Conservation (phyloP, 1,140 invertebrate genomes). For the Panulirus ornatus region DNA sequence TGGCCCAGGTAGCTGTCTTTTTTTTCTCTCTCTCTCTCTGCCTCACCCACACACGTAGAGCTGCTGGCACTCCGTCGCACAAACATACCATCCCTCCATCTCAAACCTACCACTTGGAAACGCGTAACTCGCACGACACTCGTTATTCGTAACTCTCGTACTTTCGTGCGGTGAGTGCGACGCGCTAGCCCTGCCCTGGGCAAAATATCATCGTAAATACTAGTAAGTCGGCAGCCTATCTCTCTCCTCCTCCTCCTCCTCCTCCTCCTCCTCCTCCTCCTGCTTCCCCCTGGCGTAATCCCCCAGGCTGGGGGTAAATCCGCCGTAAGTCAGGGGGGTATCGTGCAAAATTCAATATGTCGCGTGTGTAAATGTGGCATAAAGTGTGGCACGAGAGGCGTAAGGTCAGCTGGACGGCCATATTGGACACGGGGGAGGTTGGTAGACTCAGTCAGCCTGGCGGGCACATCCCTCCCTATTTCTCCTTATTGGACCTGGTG, state of each 20-base stretch:
- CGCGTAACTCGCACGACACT: too few relatives aligned
- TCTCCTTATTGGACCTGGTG: neutral
- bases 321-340: neutral
- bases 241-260: neutral
- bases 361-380: constrained; percentile 9
- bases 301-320: neutral
- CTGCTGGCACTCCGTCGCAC: too few relatives aligned
- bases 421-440: neutral
- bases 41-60: too few relatives aligned
- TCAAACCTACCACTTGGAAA: too few relatives aligned
- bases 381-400: neutral
- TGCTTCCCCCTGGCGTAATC: neutral
- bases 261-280: neutral
- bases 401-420: neutral
- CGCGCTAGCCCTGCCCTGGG: too few relatives aligned
- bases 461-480: neutral
- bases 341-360: constrained; percentile 32
- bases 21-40: too few relatives aligned
- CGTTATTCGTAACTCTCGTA: too few relatives aligned
- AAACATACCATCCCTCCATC: too few relatives aligned
- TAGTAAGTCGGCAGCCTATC: neutral
- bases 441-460: too few relatives aligned
- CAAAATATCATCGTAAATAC: too few relatives aligned
- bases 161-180: too few relatives aligned
- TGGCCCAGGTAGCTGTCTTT: too few relatives aligned